These are phyloP conservation scores for Podiceps cristatus DNA, from an alignment of 2,113 vertebrate genomes.

Conservation along the genomic window DNA sequence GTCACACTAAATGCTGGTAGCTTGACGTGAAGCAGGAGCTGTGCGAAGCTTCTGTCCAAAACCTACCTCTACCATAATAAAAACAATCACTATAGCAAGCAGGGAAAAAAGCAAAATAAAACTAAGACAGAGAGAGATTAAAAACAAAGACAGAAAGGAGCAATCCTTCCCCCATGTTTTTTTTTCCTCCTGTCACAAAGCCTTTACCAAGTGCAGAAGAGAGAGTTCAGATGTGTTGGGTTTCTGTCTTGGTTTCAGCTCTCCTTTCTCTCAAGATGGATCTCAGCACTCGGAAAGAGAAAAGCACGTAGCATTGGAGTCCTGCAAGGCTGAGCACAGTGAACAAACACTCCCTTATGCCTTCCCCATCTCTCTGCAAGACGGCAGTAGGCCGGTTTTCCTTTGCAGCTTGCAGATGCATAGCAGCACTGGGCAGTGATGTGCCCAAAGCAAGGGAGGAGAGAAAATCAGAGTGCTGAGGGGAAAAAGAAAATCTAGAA, in stretches of 20 bases:
- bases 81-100: background rate
- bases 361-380: background rate
- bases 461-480: background rate
- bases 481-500: background rate
- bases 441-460: background rate
- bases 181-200: background rate
- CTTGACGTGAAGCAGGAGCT: background rate
- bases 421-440: background rate
- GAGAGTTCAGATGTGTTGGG: background rate
- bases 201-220: background rate
- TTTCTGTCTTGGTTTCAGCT: background rate
- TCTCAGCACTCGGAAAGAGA: background rate
- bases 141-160: background rate
- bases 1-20: background rate
- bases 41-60: background rate
- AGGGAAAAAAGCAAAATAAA: background rate
- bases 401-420: background rate
- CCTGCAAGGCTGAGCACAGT: background rate
- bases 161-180: background rate
- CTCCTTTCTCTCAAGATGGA: background rate
- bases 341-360: background rate
- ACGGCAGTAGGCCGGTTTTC: background rate
- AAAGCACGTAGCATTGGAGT: rapidly evolving
- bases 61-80: background rate
- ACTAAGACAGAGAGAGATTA: background rate